Evolutionary conservation across 2,797 vertebrate genomes (phyloP), one percentile per base, ranked within the genome.

Genomic region (Gallirallus australis): DNA sequence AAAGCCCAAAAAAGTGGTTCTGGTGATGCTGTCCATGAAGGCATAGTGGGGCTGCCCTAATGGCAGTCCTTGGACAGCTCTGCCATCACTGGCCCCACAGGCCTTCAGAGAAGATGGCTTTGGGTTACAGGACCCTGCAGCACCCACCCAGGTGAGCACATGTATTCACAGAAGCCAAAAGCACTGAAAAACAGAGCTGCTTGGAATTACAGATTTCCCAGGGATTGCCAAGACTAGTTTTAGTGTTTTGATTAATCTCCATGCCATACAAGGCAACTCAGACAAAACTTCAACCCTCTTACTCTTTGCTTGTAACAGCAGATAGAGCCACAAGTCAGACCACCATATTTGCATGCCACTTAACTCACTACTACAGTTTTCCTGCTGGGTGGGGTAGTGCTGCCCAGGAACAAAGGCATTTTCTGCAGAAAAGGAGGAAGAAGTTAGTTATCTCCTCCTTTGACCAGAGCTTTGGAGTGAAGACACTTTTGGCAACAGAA

Each of bases 351-450:
- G 40, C 68, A 57, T 42, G 52, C 12, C 40, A 77, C 66, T 88
- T 66, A 79, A 39, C 59, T 66, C 33, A 12, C 35, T 50, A 21
- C 15, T 21, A 14, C 19, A 37, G 39, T 21, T 93, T 90, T 50
- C 57, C 72, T 61, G 78, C 64, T 72, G 71, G 40, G 65, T 57
- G 31, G 60, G 18, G 45, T 31, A 56, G 7, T 16, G 35, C 45
- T 86, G 53, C 65, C 78, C 79, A 83, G 65, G 61, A 94, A 86
- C 48, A 93, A 94, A 86, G 50, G 3, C 1, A 16, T 89, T 81
- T 87, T 83, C 64, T 75, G 47, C 21, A 61, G 69, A 81, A 90
- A 78, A 80, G 64, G 11, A 89, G 23, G 28, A 92, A 72, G 28
- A 57, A 45, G 40, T 73, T 78, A 4, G 31, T 69, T 71, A 40